Conservation (phyloP, 1,140 invertebrate genomes). For the Procambarus virginalis region DNA sequence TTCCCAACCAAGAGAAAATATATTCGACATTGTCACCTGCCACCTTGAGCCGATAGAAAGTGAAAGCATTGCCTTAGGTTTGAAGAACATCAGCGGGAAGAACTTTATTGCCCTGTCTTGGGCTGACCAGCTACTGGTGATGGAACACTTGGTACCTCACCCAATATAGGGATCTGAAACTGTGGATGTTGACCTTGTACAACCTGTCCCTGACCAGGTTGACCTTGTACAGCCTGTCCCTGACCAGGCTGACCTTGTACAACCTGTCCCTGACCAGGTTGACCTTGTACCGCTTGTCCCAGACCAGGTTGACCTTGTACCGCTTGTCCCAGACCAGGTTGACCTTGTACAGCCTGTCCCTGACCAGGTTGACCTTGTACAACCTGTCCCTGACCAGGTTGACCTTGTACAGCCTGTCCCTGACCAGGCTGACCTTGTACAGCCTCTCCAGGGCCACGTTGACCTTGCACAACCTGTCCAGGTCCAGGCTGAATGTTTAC, state of each 20-base stretch:
- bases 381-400: not conserved
- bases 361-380: not conserved
- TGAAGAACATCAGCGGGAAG: not conserved
- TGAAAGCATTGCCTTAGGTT: not conserved
- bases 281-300: not conserved
- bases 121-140: constrained; percentile 2
- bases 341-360: not conserved
- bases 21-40: too few species aligned
- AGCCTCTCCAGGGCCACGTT: constrained; percentile 2
- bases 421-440: not conserved
- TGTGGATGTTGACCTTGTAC: not conserved
- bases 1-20: too few species aligned
- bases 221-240: not conserved
- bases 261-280: not conserved
- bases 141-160: constrained; percentile 7
- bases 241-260: not conserved
- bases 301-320: not conserved
- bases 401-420: not conserved
- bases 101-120: not conserved
- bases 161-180: not conserved
- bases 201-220: not conserved
- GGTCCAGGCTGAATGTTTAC: not conserved
- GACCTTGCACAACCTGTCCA: not conserved
- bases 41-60: too few species aligned
- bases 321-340: not conserved